Percentiles rank a stretch among this genome's conserved stretches.
Conservation (phyloP, 2,888 invertebrate species). For the Callyntrura guangdongensis region DNA sequence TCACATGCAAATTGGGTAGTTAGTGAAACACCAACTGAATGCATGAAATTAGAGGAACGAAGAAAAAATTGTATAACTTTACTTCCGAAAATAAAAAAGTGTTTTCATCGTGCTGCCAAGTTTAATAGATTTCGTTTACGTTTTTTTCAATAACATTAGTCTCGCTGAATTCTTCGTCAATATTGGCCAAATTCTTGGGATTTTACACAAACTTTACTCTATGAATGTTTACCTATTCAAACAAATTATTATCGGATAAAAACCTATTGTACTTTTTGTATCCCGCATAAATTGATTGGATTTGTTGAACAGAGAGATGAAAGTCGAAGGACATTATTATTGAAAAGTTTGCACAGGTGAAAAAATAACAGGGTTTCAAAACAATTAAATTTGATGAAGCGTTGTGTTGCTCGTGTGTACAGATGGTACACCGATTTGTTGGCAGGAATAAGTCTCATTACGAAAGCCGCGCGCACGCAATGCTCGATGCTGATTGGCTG, state of each 20-base stretch:
- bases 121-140: neutral
- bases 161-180: neutral
- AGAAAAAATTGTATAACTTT: constrained; percentile 10
- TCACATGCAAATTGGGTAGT: constrained; percentile 46
- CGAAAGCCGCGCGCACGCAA: too few relatives aligned
- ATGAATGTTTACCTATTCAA: neutral
- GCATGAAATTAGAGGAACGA: constrained; percentile 6
- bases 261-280: neutral
- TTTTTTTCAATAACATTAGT: constrained; percentile 18
- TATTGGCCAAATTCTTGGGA: too few relatives aligned
- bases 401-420: too few relatives aligned
- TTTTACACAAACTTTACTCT: neutral
- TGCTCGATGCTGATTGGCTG: too few relatives aligned
- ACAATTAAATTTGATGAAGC: too few relatives aligned
- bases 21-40: constrained; percentile 31
- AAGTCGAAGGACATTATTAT: too few relatives aligned
- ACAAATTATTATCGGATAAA: constrained; percentile 10
- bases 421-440: neutral
- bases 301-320: neutral
- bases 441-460: too few relatives aligned
- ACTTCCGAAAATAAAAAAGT: neutral
- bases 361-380: too few relatives aligned
- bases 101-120: neutral
- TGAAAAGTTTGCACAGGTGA: too few relatives aligned
- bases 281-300: neutral